Percentiles rank a stretch among this genome's conserved stretches.
Conservation (phyloP, 2,888 invertebrate species). For the Acrocyrtus sp. region DNA sequence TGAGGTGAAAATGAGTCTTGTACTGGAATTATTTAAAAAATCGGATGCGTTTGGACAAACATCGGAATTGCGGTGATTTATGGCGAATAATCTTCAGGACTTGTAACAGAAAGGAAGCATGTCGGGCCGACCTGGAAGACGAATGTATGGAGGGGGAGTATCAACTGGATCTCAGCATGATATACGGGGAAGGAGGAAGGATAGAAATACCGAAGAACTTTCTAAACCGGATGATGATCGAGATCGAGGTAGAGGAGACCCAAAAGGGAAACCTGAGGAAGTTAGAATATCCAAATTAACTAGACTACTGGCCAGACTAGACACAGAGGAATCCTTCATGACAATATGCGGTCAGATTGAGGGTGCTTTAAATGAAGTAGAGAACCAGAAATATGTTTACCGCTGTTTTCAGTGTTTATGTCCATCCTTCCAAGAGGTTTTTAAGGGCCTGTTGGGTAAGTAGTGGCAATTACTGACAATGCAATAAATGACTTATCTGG, state of each 20-base stretch:
- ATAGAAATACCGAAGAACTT: not conserved
- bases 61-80: too few species aligned
- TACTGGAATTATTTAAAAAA: too few species aligned
- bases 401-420: constrained; percentile 54
- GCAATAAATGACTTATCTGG: not conserved
- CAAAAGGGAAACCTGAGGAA: constrained; percentile 25
- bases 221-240: constrained; percentile 9
- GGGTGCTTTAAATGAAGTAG: constrained; percentile 40
- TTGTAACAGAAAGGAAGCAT: too few species aligned
- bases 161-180: constrained; percentile 20
- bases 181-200: constrained; percentile 5
- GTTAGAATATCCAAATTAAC: constrained; percentile 55
- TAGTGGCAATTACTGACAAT: too few species aligned
- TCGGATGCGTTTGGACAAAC: too few species aligned
- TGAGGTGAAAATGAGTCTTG: too few species aligned
- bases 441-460: constrained; percentile 53
- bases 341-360: constrained; percentile 53
- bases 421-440: constrained; percentile 47
- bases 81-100: too few species aligned
- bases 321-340: constrained; percentile 51
- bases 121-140: constrained; percentile 22
- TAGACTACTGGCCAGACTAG: constrained; percentile 46
- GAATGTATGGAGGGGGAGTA: constrained; percentile 23
- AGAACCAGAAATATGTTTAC: constrained; percentile 56
- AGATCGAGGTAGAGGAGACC: constrained; percentile 7